Evolutionary conservation across 1,140 invertebrate species (phyloP).

Genomic region (Vanessa atalanta): DNA sequence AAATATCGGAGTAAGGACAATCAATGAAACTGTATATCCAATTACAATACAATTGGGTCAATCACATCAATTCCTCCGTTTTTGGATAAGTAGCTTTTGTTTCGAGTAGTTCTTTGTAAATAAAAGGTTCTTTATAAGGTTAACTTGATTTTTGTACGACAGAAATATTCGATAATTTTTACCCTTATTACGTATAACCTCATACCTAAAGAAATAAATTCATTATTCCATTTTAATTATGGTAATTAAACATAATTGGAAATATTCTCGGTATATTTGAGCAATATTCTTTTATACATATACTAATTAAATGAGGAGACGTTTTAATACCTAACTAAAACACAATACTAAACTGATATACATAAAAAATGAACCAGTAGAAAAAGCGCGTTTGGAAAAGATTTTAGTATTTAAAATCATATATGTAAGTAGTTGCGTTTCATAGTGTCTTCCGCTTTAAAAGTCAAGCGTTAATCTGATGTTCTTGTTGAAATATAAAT

Average conservation of each 20-base stretch:
- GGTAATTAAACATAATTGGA: not conserved
- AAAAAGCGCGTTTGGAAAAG: no score
- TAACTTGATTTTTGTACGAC: not conserved
- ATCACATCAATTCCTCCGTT: slow-evolving; percentile 15
- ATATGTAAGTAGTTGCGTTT: no score
- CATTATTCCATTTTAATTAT: not conserved
- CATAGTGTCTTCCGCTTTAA: no score
- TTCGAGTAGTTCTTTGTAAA: slow-evolving; percentile 9
- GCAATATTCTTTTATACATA: no score
- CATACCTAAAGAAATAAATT: not conserved
- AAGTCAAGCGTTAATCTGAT: no score
- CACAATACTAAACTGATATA: no score
- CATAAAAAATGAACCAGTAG: no score
- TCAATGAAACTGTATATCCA: slow-evolving; percentile 16
- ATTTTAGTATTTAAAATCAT: no score
- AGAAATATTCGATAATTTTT: slow-evolving; percentile 1
- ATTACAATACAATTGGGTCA: slow-evolving; percentile 21
- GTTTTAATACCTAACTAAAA: no score
- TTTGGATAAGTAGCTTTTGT: slow-evolving; percentile 21
- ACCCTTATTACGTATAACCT: not conserved
- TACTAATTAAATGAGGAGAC: no score
- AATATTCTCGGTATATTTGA: not conserved
- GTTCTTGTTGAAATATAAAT: no score
- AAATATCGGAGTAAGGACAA: slow-evolving; percentile 1
- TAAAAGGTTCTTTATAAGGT: slow-evolving; percentile 15